Base-by-base conservation (phyloP, 2,113 vertebrate species). In the Archocentrus centrarchus region DNA sequence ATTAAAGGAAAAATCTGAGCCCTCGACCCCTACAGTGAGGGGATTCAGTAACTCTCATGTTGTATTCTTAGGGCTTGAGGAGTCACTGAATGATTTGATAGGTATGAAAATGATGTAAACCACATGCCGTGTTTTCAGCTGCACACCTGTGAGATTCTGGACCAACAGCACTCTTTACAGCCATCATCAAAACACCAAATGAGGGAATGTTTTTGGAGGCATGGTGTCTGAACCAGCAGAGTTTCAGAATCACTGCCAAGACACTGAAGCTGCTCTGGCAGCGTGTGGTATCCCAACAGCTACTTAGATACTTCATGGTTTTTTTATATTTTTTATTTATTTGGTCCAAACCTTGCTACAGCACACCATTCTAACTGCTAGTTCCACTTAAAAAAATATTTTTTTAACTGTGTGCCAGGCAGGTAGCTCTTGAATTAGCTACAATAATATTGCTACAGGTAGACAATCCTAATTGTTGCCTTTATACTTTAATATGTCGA, bases 401-500 rank as follows among this genome's bases (percentile, higher is more conserved):
- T 20, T 20, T 55, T 55, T 13, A 53, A 53, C 17, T 20, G 50
- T 8, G 17, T 20, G 53, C 53, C 20, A 57, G 9, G 3, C 53
- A 4, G 53, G 18, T 55, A 55, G 7, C 18, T 55, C 53, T 8
- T 55, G 9, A 55, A 55, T 20, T 55, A 55, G 18, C 20, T 30
- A 7, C 57, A 76, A 61, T 41, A 11, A 10, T 18, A 15, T 17
- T 63, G 27, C 39, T 59, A 59, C 22, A 55, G 60, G 24, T 47
- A 22, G 8, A 61, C 27, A 15, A 62, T 32, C 55, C 83, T 55
- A 30, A 2, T 30, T 70, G 27, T 80, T 39, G 39, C 59, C 4
- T 50, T 75, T 77, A 10, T 11, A 61, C 66, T 32, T 63, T 86
- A 50, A n/a, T 59, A 59, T 77, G 68, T 66, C 50, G 41, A 53